Conservation (phyloP, 2,113 vertebrate species). For the Tychaedon coryphoeus region DNA sequence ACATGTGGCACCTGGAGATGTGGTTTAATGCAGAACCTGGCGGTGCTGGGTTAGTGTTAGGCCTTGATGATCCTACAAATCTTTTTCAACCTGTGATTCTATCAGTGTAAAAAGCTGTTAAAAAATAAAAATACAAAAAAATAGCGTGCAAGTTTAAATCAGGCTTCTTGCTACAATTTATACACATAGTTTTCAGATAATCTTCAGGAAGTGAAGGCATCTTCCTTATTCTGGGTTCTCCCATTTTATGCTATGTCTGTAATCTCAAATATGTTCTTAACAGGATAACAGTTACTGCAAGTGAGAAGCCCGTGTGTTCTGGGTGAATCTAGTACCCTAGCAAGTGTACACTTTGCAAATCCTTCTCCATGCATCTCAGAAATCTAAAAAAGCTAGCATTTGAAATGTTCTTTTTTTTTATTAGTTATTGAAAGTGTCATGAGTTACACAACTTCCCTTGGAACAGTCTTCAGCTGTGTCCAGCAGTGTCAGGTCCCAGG, state of each 20-base stretch:
- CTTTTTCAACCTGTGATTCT: neutral
- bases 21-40: neutral
- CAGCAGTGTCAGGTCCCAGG: neutral
- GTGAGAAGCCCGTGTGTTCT: neutral
- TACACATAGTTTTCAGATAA: neutral
- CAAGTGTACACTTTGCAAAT: neutral
- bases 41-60: neutral
- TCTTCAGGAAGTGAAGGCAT: neutral
- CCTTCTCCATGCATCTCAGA: neutral
- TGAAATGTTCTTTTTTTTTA: neutral
- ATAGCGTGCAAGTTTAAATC: neutral
- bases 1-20: neutral
- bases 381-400: neutral
- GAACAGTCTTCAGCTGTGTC: neutral
- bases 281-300: neutral
- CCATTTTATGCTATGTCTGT: neutral
- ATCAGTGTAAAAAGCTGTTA: neutral
- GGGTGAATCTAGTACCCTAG: neutral
- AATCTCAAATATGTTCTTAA: neutral
- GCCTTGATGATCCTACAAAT: fast-evolving
- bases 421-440: neutral
- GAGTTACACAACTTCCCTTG: neutral
- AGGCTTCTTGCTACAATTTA: neutral
- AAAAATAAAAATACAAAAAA: neutral
- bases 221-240: neutral